A percentile compares a stretch with the other conserved stretches of the same genome.
Evolutionary conservation across 92 coral and sea anemone genomes (phyloP).

Genomic region (Heteractis magnifica): DNA sequence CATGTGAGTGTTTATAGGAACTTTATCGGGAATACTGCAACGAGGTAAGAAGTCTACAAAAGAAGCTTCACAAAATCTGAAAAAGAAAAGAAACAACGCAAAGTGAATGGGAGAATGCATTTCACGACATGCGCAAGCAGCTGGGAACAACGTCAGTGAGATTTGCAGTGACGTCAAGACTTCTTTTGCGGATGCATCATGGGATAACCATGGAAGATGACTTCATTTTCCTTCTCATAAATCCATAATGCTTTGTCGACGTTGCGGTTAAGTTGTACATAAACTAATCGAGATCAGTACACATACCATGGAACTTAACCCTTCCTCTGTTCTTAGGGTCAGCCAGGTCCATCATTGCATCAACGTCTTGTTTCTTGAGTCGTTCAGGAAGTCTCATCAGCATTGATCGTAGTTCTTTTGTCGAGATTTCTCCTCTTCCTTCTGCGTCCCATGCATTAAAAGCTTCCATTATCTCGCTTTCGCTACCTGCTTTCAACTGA

Average conservation of each 20-base stretch:
- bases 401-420: constrained; percentile 71
- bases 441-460: constrained; percentile 68
- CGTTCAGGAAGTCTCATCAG: constrained; percentile 68
- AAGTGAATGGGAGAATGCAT: background rate
- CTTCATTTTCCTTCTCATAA: no score
- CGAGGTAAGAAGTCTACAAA: constrained; percentile 14
- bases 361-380: constrained; percentile 65
- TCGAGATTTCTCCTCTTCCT: constrained; percentile 55
- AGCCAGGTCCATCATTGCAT: constrained; percentile 55
- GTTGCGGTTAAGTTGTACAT: no score
- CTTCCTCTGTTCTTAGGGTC: constrained; percentile 66
- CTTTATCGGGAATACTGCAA: background rate
- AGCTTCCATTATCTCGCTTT: constrained; percentile 69
- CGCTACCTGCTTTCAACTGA: constrained; percentile 68
- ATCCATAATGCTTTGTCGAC: no score
- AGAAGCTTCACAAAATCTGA: constrained; percentile 37
- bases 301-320: constrained; percentile 70
- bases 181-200: no score
- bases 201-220: no score
- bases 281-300: background rate
- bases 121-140: background rate
- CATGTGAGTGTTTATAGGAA: background rate
- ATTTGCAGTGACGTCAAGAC: no score
- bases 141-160: background rate
- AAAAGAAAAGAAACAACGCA: background rate